Evolutionary conservation across 2,888 invertebrate genomes (phyloP).

Genomic region (Dolichomitus sp.): DNA sequence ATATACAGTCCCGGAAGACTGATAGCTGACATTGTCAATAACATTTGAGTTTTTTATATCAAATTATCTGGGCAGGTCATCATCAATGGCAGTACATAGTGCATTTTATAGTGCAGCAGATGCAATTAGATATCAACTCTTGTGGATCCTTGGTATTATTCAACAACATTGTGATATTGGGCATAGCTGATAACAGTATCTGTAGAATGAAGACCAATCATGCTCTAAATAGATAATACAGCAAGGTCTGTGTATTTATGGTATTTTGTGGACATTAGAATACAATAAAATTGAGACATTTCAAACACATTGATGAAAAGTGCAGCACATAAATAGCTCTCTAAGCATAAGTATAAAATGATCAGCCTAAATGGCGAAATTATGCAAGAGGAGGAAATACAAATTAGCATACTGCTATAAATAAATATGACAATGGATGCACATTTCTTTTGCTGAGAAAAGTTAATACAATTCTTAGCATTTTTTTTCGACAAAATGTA

Average conservation of each 20-base stretch:
- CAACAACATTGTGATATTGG: conserved; percentile 26
- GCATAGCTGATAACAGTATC: conserved; percentile 52
- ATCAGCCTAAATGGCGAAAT: not conserved
- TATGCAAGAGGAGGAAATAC: not conserved
- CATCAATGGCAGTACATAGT: not conserved
- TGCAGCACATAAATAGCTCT: not conserved
- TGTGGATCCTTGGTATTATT: conserved; percentile 34
- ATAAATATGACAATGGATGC: not conserved
- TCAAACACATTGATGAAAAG: not conserved
- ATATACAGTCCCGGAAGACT: conserved; percentile 26
- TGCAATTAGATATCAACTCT: conserved; percentile 20
- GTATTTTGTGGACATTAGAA: conserved; percentile 27
- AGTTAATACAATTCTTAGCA: not conserved
- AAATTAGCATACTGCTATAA: not conserved
- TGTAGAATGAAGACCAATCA: conserved; percentile 17
- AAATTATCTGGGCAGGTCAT: conserved; percentile 16
- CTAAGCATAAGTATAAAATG: not conserved
- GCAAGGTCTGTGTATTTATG: conserved; percentile 35
- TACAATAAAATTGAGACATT: not conserved
- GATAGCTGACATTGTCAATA: conserved; percentile 43
- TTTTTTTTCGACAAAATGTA: not conserved
- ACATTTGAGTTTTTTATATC: conserved; percentile 19
- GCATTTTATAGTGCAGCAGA: not conserved
- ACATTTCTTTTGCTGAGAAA: not conserved
- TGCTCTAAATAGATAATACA: conserved; percentile 63